Conservation (phyloP, 2,888 invertebrate species). For the Ennomos erosarius region DNA sequence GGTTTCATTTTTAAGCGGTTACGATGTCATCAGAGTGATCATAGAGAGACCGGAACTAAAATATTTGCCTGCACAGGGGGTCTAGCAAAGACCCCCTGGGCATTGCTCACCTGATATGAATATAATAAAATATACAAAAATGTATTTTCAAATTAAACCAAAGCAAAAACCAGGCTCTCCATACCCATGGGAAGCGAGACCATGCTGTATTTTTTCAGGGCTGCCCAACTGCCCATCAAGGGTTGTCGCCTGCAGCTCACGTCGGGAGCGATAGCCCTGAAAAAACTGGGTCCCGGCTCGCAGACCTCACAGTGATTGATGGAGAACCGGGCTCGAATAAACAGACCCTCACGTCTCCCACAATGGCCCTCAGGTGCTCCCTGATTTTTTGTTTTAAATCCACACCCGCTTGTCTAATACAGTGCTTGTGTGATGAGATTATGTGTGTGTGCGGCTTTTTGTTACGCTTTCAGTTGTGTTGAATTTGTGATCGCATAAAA, state of each 20-base stretch:
- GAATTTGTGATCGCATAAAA: slow-evolving; percentile 17
- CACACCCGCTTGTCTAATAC: slow-evolving; percentile 32
- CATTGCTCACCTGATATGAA: too few relatives aligned
- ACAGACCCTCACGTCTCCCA: slow-evolving; percentile 67
- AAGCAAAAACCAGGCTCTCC: slow-evolving; percentile 15
- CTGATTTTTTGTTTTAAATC: slow-evolving; percentile 61
- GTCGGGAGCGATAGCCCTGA: slow-evolving; percentile 69
- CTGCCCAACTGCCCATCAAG: slow-evolving; percentile 50
- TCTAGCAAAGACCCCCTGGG: too few relatives aligned
- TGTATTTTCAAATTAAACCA: slow-evolving; percentile 13
- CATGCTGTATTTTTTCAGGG: slow-evolving; percentile 56
- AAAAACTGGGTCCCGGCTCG: slow-evolving; percentile 56
- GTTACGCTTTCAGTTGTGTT: slow-evolving; percentile 36
- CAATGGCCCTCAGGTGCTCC: slow-evolving; percentile 70
- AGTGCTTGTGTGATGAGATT: slow-evolving; percentile 32
- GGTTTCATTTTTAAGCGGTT: too few relatives aligned
- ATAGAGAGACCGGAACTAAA: too few relatives aligned
- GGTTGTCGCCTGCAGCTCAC: slow-evolving; percentile 59
- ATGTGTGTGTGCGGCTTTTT: slow-evolving; percentile 22
- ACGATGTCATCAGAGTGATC: too few relatives aligned
- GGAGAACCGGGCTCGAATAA: slow-evolving; percentile 70
- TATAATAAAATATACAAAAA: slow-evolving; percentile 12
- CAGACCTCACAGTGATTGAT: slow-evolving; percentile 71
- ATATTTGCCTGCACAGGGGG: too few relatives aligned
- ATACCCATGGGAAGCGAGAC: slow-evolving; percentile 19